Evolutionary conservation across 2,797 vertebrate genomes (phyloP).

Genomic region (Eutrigla gurnardus): DNA sequence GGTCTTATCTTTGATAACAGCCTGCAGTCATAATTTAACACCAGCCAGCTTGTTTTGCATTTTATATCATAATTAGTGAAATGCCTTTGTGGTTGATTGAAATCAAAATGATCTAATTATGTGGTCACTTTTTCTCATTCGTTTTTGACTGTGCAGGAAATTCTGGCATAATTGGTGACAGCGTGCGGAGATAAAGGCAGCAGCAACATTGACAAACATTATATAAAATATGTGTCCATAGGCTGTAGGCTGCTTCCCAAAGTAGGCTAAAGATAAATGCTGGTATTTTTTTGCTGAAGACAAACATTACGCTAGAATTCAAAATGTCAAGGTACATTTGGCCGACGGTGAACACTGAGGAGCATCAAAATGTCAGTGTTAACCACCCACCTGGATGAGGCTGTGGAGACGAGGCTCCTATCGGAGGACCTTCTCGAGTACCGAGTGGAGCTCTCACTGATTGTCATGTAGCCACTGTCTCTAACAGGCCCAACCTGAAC

Average conservation of each 20-base stretch:
- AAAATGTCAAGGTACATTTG: slow-evolving; percentile 51
- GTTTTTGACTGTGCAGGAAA: slow-evolving; percentile 14
- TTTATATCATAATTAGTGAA: slow-evolving; percentile 5
- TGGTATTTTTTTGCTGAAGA: slow-evolving; percentile 10
- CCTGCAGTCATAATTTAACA: background rate
- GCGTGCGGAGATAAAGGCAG: background rate
- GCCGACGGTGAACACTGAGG: background rate
- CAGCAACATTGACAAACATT: background rate
- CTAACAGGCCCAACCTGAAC: slow-evolving; percentile 46
- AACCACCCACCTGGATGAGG: slow-evolving; percentile 69
- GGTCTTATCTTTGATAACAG: background rate
- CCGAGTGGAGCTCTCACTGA: slow-evolving; percentile 66
- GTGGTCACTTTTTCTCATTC: background rate
- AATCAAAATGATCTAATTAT: background rate
- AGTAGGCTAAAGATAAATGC: slow-evolving; percentile 9
- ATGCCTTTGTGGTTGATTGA: slow-evolving; percentile 3
- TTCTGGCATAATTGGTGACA: background rate
- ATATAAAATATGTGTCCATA: background rate
- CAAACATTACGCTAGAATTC: slow-evolving; percentile 27
- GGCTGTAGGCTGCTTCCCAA: background rate
- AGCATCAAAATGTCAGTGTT: slow-evolving; percentile 43
- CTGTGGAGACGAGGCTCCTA: slow-evolving; percentile 47
- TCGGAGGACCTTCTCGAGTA: slow-evolving; percentile 53
- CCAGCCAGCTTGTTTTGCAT: background rate
- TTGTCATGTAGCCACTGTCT: slow-evolving; percentile 87